phyloP scores from a whole-genome alignment of 2,113 vertebrate species.

The Coracopsis vasa region DNA sequence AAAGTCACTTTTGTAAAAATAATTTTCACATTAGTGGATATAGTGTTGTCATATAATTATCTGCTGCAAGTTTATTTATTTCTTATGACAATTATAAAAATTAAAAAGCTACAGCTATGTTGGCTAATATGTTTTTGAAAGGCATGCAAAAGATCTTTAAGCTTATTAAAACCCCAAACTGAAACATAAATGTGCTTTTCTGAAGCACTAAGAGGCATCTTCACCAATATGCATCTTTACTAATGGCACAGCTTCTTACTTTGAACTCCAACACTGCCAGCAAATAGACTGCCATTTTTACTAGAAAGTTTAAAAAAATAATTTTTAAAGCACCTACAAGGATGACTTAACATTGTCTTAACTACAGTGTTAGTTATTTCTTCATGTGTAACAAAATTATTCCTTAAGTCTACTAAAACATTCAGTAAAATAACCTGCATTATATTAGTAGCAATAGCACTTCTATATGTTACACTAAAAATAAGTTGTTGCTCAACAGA shows the following conservation, averaged over 20 bases:
- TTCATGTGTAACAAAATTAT: background rate
- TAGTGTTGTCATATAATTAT: background rate
- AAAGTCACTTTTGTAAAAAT: slow-evolving; percentile 40
- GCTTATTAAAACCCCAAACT: background rate
- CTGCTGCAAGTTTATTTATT: background rate
- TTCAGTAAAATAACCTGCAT: background rate
- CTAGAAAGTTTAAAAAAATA: background rate
- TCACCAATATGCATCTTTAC: background rate
- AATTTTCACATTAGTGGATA: background rate
- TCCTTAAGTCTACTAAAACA: background rate
- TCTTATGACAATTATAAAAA: background rate
- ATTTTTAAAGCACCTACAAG: background rate
- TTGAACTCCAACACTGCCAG: background rate
- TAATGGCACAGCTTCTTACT: background rate
- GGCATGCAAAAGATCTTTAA: background rate
- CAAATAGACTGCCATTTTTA: background rate
- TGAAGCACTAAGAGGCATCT: background rate
- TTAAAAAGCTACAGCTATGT: background rate
- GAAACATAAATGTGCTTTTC: background rate
- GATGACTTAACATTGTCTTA: background rate
- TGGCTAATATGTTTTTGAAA: background rate
- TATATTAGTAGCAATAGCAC: background rate
- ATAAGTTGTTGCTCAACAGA: background rate
- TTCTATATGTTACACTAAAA: background rate
- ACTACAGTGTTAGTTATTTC: background rate